Evolutionary conservation across 37 sponge, comb jelly and placozoan genomes (phyloP).

Genomic region (Beroe forskalii): DNA sequence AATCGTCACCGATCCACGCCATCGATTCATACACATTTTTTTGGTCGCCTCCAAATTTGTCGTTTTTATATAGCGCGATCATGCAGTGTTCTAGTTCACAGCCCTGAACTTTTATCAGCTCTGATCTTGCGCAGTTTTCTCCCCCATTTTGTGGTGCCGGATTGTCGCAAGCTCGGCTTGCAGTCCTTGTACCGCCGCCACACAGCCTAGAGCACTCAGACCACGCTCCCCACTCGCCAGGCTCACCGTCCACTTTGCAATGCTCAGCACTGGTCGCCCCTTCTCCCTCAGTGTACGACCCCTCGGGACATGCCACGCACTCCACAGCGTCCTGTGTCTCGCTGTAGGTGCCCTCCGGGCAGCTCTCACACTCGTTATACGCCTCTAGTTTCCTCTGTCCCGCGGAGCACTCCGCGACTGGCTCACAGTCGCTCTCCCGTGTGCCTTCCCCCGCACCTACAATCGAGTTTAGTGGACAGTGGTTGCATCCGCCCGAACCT

Average conservation of each 20-base stretch:
- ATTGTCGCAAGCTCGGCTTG: neutral
- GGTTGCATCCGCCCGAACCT: neutral
- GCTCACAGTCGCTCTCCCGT: neutral
- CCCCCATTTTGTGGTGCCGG: neutral
- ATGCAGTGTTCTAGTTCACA: neutral
- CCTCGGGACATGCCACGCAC: neutral
- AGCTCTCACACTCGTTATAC: neutral
- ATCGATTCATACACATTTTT: neutral
- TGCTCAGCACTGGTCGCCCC: neutral
- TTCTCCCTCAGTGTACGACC: neutral
- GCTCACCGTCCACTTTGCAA: neutral
- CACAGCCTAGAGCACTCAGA: neutral
- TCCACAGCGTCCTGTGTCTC: neutral
- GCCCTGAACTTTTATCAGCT: neutral
- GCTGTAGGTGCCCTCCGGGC: neutral
- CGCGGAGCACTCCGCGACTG: neutral
- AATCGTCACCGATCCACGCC: neutral
- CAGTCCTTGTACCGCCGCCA: neutral
- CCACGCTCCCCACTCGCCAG: neutral
- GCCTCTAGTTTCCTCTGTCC: neutral
- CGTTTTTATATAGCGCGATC: neutral
- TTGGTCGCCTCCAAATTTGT: neutral
- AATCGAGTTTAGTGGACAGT: neutral
- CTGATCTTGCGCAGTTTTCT: neutral
- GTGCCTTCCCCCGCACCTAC: neutral